Evolutionary conservation across 2,888 invertebrate species (phyloP), one percentile per base, ranked within the genome.

Genomic region (Macrosoma leucophasiata): DNA sequence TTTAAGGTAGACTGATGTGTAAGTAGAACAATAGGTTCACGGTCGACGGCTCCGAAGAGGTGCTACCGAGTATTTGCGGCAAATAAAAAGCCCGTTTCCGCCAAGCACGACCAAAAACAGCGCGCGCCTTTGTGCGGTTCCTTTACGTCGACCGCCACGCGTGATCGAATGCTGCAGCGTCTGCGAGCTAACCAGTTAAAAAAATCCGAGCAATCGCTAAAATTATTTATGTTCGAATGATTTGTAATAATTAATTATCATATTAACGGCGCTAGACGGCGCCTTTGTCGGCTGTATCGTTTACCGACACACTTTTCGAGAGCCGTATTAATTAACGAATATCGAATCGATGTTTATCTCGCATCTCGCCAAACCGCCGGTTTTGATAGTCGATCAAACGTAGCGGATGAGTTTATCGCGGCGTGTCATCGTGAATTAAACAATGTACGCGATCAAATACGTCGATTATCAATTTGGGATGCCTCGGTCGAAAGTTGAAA

Each of bases 291-390:
- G 82, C 69, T 53, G 59, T 69, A 69, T 75, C 71, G 63, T 61
- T 70, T 69, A 71, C 73, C 66, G 63, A 63, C 71, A 72, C 66
- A 77, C 62, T 78, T 70, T 72, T 73, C 65, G 64, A 59, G 73
- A 68, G 65, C 72, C 67, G 79, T 77, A 81, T 84, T 82, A 81
- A 82, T 84, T 82, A 84, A 82, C 81, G 76, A 72, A 78, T 79
- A 78, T 82, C 76, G 78, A 79, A 82, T 74, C 72, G 72, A 72
- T 76, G 69, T 81, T 84, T 82, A 84, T 81, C 82, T 55, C 64
- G 59, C 69, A 84, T 82, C 79, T 81, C 72, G 82, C 75, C 78
- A 78, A 82, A 81, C 81, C 68, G 77, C 75, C 68, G 57, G 71
- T 64, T 76, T 68, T 68, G 72, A 75, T 68, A 65, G 63, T 62